These are phyloP conservation scores for Phytoseiulus persimilis DNA, from an alignment of 2,888 invertebrate genomes.

Conservation along the genomic window DNA sequence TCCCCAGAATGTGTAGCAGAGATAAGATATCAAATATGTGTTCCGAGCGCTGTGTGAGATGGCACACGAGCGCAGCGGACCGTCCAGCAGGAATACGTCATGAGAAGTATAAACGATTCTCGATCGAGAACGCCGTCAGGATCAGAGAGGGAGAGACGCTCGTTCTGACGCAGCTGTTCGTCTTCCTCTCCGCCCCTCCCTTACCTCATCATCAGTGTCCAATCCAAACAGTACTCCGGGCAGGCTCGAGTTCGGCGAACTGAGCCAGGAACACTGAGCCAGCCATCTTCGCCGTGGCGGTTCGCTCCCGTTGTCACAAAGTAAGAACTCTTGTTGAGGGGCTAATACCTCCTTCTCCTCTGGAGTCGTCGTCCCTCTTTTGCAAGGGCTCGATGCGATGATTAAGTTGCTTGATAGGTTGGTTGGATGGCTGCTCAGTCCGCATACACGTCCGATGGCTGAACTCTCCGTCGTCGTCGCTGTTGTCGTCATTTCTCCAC, in stretches of 20 bases:
- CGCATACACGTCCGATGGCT: not conserved
- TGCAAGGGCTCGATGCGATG: constrained; percentile 16
- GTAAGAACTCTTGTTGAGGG: not conserved
- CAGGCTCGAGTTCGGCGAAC: not conserved
- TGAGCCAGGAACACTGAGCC: not conserved
- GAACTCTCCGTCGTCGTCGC: not conserved
- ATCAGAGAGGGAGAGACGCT: too few species aligned
- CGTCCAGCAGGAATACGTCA: too few species aligned
- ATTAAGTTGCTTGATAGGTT: constrained; percentile 8
- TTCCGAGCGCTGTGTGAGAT: not conserved
- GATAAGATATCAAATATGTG: not conserved
- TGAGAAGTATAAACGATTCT: too few species aligned
- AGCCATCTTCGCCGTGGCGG: not conserved
- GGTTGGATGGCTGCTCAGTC: not conserved
- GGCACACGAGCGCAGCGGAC: not conserved
- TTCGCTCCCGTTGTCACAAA: not conserved
- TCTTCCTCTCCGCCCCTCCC: not conserved
- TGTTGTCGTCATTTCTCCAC: not conserved
- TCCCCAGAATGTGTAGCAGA: not conserved
- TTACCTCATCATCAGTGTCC: not conserved
- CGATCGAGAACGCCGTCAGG: too few species aligned
- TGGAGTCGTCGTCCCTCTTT: not conserved
- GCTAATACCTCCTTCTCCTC: not conserved
- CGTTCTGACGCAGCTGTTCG: not conserved
- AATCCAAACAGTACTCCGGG: not conserved